phyloP scores from a whole-genome alignment of 1,140 invertebrate genomes.

The Pseudomyrmex concolor region DNA sequence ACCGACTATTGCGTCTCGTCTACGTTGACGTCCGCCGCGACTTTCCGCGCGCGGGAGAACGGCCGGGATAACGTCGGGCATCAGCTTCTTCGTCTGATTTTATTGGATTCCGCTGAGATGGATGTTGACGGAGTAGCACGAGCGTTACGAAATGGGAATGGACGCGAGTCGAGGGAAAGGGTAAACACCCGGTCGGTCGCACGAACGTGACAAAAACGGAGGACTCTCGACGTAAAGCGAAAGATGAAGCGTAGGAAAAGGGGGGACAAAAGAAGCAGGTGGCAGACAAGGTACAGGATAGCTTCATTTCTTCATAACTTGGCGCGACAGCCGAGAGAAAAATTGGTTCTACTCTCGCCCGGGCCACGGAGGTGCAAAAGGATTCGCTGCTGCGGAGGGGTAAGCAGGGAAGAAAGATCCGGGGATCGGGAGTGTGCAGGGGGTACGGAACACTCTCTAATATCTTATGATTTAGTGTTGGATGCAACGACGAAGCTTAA shows the following conservation, averaged over 20 bases:
- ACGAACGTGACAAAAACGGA: conserved; percentile 59
- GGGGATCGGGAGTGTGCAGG: conserved; percentile 45
- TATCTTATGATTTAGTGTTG: conserved; percentile 84
- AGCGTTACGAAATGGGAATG: conserved; percentile 1
- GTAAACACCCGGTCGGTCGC: conserved; percentile 50
- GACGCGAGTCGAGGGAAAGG: conserved; percentile 19
- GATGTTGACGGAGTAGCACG: conserved; percentile 22
- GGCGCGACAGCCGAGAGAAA: conserved; percentile 80
- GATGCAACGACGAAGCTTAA: conserved; percentile 79
- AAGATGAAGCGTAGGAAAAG: conserved; percentile 31
- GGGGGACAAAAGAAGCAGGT: conserved; percentile 61
- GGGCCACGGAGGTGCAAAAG: conserved; percentile 70
- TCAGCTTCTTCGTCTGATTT: conserved; percentile 48
- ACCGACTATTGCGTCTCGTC: background rate
- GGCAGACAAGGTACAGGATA: conserved; percentile 69
- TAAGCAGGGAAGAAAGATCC: background rate
- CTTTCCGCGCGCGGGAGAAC: conserved; percentile 36
- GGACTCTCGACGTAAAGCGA: conserved; percentile 57
- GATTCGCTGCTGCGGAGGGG: conserved; percentile 51
- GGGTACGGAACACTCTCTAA: conserved; percentile 75
- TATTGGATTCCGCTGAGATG: conserved; percentile 29
- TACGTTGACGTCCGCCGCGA: too few species aligned
- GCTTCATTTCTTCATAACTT: conserved; percentile 81
- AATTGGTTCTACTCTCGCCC: conserved; percentile 78
- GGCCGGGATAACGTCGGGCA: background rate